Evolutionary conservation across 1,140 invertebrate genomes (phyloP).

Genomic region (Steinernema khuongi): DNA sequence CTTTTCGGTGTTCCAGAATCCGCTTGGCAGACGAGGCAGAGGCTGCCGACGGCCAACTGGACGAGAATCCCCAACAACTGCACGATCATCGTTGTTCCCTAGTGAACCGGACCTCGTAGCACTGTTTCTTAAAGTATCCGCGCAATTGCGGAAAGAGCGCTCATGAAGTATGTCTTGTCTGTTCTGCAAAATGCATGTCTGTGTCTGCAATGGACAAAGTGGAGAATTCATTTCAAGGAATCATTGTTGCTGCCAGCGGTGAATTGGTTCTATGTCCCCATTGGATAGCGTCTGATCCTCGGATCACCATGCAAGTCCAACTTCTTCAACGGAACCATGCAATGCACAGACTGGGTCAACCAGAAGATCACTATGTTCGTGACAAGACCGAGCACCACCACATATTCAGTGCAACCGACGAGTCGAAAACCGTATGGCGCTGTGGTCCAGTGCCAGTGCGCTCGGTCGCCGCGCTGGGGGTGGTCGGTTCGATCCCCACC

Average conservation of each 20-base stretch:
- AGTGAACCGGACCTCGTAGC: neutral
- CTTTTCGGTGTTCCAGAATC: neutral
- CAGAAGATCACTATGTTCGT: too few relatives aligned
- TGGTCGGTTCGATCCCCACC: neutral
- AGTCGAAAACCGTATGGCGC: too few relatives aligned
- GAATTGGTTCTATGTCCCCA: too few relatives aligned
- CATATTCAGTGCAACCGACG: too few relatives aligned
- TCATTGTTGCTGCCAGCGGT: too few relatives aligned
- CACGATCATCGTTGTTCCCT: neutral
- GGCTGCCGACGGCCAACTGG: neutral
- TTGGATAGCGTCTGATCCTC: too few relatives aligned
- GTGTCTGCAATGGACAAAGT: neutral
- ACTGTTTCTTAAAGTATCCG: neutral
- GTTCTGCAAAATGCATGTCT: neutral
- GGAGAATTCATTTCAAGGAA: neutral
- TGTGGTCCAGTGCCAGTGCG: neutral
- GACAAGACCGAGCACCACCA: too few relatives aligned
- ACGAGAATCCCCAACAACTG: neutral
- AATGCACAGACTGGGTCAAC: too few relatives aligned
- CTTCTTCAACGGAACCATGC: too few relatives aligned
- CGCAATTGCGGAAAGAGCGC: neutral
- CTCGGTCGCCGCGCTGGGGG: neutral
- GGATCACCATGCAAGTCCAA: too few relatives aligned
- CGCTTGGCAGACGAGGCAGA: constrained; percentile 6
- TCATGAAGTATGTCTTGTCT: neutral